A percentile compares a stretch with the other conserved stretches of the same genome.
These are phyloP conservation scores for Hemiscyllium ocellatum DNA, from an alignment of 2,113 vertebrate species.

Conservation along the genomic window DNA sequence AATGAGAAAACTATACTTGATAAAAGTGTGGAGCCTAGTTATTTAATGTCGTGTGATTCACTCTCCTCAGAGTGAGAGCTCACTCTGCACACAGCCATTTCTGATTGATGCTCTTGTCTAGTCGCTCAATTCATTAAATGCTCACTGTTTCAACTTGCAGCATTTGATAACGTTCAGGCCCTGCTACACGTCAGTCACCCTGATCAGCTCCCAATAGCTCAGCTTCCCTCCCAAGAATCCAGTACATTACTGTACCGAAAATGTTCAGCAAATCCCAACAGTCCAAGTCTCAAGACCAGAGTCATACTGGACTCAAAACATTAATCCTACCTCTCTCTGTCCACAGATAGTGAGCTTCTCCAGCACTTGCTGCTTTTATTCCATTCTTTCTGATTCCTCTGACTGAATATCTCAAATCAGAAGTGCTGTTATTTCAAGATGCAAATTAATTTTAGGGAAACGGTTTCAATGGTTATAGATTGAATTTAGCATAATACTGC, in stretches of 20 bases:
- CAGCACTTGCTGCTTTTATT: not conserved
- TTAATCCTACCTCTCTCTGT: too few relatives aligned
- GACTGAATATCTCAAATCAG: not conserved
- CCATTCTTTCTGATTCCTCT: not conserved
- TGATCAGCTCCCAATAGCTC: not conserved
- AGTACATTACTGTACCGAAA: not conserved
- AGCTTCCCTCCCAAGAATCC: not conserved
- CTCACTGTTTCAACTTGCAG: not conserved
- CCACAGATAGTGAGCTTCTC: too few relatives aligned
- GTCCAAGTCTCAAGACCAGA: too few relatives aligned
- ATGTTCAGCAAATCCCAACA: not conserved
- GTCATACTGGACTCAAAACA: too few relatives aligned
- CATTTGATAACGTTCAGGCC: not conserved
- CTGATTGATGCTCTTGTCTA: not conserved
- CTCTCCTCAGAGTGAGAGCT: not conserved
- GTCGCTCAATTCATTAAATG: not conserved
- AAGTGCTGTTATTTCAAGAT: not conserved
- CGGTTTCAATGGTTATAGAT: not conserved
- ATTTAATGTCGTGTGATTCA: not conserved
- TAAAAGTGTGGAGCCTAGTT: not conserved
- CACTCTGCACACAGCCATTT: not conserved
- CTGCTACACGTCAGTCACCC: not conserved
- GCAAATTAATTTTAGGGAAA: not conserved
- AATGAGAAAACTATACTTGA: not conserved
- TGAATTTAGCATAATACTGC: not conserved